Base-by-base conservation (phyloP, 2,797 vertebrate species). In the Eulemur albifrons region DNA sequence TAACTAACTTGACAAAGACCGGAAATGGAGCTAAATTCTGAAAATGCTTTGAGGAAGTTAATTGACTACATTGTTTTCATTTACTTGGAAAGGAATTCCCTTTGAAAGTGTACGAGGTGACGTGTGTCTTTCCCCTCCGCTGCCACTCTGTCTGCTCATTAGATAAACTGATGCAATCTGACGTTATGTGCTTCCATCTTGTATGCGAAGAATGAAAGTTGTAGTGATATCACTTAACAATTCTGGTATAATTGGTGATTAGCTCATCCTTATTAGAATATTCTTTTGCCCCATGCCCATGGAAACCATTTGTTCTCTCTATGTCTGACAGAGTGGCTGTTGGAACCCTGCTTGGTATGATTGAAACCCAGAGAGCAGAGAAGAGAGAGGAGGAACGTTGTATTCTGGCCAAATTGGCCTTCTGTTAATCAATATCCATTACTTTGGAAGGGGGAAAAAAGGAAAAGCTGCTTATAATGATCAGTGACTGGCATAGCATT, bases 31-130 rank as follows among this genome's bases (percentile, higher is more conserved):
- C 81, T 8, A 57, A 61, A 7, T 85, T 96, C 93, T 90, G 57
- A 90, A 92, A 92, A 50, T n/a, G 15, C 85, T 85, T 89, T 87
- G 61, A 93, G 95, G 90, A 96, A 96, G 63, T 96, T 92, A 96
- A 80, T 80, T 67, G 88, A 65, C 87, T 38, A 17, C 70, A 40
- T 73, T 96, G 94, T 94, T 96, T 85, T 92, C 67, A 57, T 92
- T 95, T 86, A 25, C 75, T 92, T 93, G 92, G 73, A 95, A 94
- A 92, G 90, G 70, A 95, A 97, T 93, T 97, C 88, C 73, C 88
- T 95, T 83, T 86, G 90, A 96, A 96, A 90, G 35, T n/a, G 17
- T n/a, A 20, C 13, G 15, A 95, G 94, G 73, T 93, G 93, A 96
- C 94, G 73, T 93, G 93, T 88, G 81, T 76, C 81, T 91, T 80